Conservation (phyloP, 2,113 vertebrate species). For the Leucosticte australis region DNA sequence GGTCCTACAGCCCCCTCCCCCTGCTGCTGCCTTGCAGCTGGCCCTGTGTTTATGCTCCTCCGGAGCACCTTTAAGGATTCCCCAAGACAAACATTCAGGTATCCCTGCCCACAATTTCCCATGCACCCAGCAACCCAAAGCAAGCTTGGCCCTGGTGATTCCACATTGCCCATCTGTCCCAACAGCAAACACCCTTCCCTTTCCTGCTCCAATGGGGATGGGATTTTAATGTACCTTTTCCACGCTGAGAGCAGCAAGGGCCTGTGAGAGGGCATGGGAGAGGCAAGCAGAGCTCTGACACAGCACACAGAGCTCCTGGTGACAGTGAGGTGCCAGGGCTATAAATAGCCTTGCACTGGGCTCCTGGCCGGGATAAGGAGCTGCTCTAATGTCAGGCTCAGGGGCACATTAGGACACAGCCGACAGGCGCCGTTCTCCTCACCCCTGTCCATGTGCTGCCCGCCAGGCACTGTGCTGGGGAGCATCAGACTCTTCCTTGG, state of each 20-base stretch:
- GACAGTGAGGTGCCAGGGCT: neutral
- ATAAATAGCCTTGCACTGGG: neutral
- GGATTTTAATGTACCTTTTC: slow-evolving; percentile 29
- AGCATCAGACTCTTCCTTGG: neutral
- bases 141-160: neutral
- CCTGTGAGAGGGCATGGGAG: neutral
- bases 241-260: neutral
- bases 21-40: neutral
- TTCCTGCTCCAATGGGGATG: neutral
- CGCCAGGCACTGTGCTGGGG: neutral
- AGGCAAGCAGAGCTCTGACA: neutral
- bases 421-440: neutral
- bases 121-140: neutral
- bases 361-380: neutral
- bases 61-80: neutral
- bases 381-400: neutral
- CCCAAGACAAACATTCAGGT: neutral
- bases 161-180: neutral
- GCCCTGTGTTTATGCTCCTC: neutral
- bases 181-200: neutral
- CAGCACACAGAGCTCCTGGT: neutral
- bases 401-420: neutral
- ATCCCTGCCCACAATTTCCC: neutral
- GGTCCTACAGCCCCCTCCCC: neutral
- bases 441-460: rapidly evolving